phyloP scores from a whole-genome alignment of 2,113 vertebrate genomes.

The Caranx ignobilis region DNA sequence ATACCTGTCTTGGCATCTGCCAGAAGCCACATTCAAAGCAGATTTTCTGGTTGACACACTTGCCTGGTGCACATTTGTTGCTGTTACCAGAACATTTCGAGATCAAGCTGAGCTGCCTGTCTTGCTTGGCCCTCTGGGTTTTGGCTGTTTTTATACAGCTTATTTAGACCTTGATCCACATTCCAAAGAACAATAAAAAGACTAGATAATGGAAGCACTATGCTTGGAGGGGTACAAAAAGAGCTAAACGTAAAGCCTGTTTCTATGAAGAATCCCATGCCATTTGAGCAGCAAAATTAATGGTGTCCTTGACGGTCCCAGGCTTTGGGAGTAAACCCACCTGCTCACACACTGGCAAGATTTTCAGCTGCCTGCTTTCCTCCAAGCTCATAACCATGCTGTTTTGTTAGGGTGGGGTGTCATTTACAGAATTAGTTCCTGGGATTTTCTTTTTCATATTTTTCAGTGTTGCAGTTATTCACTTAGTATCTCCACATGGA shows the following conservation, averaged over 20 bases:
- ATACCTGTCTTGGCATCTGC: constrained; percentile 24
- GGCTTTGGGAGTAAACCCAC: background rate
- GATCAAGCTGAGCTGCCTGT: constrained; percentile 27
- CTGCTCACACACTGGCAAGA: constrained; percentile 29
- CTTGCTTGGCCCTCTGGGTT: constrained; percentile 20
- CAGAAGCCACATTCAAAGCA: constrained; percentile 43
- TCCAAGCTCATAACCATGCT: background rate
- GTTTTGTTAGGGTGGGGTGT: constrained; percentile 9
- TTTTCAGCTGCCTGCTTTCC: background rate
- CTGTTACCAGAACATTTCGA: constrained; percentile 37
- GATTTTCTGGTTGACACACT: constrained; percentile 37
- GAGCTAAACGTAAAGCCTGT: background rate
- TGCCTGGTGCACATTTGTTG: constrained; percentile 30
- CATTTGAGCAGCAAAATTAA: background rate
- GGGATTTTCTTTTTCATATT: too few relatives aligned
- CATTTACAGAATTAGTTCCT: background rate
- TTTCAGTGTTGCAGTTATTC: too few relatives aligned
- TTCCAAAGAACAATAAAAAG: constrained; percentile 4
- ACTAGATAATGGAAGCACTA: background rate
- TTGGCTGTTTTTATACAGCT: constrained; percentile 16
- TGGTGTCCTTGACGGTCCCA: background rate
- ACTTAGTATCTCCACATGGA: too few relatives aligned
- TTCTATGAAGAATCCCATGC: background rate
- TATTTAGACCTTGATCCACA: constrained; percentile 12
- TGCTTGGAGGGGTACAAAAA: background rate